Conservation (phyloP, 2,888 invertebrate species). For the Asteroscopus sphinx region DNA sequence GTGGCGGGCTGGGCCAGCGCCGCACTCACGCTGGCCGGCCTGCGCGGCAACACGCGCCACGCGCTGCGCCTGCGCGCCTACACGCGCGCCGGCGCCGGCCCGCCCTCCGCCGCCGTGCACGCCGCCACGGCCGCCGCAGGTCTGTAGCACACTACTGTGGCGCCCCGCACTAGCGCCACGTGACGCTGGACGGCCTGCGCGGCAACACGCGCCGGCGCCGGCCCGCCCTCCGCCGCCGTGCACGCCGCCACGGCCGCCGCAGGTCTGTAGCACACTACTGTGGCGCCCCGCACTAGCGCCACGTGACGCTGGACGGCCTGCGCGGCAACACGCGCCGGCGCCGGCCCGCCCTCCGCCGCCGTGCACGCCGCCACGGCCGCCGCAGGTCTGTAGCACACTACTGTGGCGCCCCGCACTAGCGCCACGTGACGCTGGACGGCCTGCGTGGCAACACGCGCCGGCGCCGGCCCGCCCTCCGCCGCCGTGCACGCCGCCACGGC, state of each 20-base stretch:
- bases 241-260: slow-evolving; percentile 94
- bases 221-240: slow-evolving; percentile 93
- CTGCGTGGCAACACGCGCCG: slow-evolving; percentile 94
- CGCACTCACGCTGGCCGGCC: slow-evolving; percentile 90
- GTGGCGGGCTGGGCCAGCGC: slow-evolving; percentile 92
- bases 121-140: slow-evolving; percentile 95
- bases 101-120: slow-evolving; percentile 92
- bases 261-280: slow-evolving; percentile 84
- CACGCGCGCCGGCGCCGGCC: slow-evolving; percentile 95
- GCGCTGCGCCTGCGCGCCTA: slow-evolving; percentile 94
- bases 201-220: slow-evolving; percentile 94
- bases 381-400: slow-evolving; percentile 89
- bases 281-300: slow-evolving; percentile 91
- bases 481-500: slow-evolving; percentile 93
- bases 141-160: slow-evolving; percentile 77
- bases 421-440: slow-evolving; percentile 90
- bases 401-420: slow-evolving; percentile 92
- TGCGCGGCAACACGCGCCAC: slow-evolving; percentile 94
- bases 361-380: slow-evolving; percentile 94
- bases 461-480: slow-evolving; percentile 94
- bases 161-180: slow-evolving; percentile 92
- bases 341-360: slow-evolving; percentile 93
- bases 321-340: slow-evolving; percentile 94
- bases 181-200: slow-evolving; percentile 91
- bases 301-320: slow-evolving; percentile 91